Base-by-base conservation (phyloP, 2,888 invertebrate species). In the Priocnemis perturbator region DNA sequence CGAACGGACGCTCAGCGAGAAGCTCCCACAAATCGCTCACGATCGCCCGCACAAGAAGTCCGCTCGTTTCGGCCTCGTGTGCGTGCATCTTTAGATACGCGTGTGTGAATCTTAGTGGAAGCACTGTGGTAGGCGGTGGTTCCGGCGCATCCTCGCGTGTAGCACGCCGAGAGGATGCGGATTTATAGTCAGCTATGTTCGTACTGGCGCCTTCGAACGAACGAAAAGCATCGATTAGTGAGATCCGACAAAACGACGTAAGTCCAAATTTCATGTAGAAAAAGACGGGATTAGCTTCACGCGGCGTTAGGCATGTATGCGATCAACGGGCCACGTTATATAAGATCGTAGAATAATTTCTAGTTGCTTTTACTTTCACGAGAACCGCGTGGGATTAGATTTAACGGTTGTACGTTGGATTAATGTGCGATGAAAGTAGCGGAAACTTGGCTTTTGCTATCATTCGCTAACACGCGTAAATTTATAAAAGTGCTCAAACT, bases 171-270 rank as follows among this genome's bases (percentile, higher is more conserved):
- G 71, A 63, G 68, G 70, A 77, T 78, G 67, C 71, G 79, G 77
- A 78, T 78, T 78, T 78, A 78, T 79, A 74, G 72, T 67, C 77
- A 45, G 61, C 72, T 77, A 79, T 77, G 70, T 71, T 58, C 65
- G 66, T 74, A 64, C 69, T 65, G 30, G 65, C 64, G 60, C 58
- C 56, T 50, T 23, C 11, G 11, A 37, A 11, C 4, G 37, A 37
- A 4, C 26, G 26, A 37, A 11, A 37, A 11, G 7, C 4, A 11
- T 37, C 37, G 37, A 37, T 37, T 37, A 37, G 37, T 11, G 14
- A 37, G 11, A 37, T 37, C 4, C 11, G 14, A 37, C 2, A 37
- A 37, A 37, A 37, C 1, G 7, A 37, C 11, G 14, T 11, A 11
- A 37, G 37, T 9, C 37, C 1, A 37, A 37, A 37, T 11, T 11